A percentile compares a stretch with the other conserved stretches of the same genome.
phyloP scores from a whole-genome alignment of 2,113 vertebrate species.

The Halcyon senegalensis region DNA sequence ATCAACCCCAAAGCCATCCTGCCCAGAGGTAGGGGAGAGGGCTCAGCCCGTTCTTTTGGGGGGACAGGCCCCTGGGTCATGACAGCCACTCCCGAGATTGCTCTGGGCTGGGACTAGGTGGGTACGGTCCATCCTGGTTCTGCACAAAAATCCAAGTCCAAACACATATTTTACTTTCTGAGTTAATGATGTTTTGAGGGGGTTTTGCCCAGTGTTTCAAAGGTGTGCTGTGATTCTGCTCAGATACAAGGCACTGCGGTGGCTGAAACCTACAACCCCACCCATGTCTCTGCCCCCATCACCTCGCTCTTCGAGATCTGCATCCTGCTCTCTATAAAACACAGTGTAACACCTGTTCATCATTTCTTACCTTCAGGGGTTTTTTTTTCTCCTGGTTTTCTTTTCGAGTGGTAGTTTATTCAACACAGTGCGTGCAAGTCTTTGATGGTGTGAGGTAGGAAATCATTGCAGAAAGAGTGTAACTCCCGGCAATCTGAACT shows the following conservation, averaged over 20 bases:
- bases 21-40: background rate
- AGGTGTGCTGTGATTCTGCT: background rate
- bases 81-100: background rate
- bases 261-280: background rate
- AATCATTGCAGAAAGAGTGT: background rate
- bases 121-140: fast-evolving
- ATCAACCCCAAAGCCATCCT: background rate
- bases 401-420: background rate
- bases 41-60: background rate
- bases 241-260: background rate
- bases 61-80: background rate
- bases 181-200: background rate
- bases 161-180: background rate
- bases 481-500: background rate
- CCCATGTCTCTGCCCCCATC: fast-evolving
- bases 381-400: background rate
- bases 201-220: background rate
- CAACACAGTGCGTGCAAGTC: background rate
- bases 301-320: fast-evolving
- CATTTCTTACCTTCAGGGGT: background rate
- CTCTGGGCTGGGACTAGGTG: fast-evolving
- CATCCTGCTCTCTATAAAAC: background rate
- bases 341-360: background rate
- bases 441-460: background rate
- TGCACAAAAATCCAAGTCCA: background rate